phyloP scores from a whole-genome alignment of 2,797 vertebrate genomes.

The Tiaroga cobitis region DNA sequence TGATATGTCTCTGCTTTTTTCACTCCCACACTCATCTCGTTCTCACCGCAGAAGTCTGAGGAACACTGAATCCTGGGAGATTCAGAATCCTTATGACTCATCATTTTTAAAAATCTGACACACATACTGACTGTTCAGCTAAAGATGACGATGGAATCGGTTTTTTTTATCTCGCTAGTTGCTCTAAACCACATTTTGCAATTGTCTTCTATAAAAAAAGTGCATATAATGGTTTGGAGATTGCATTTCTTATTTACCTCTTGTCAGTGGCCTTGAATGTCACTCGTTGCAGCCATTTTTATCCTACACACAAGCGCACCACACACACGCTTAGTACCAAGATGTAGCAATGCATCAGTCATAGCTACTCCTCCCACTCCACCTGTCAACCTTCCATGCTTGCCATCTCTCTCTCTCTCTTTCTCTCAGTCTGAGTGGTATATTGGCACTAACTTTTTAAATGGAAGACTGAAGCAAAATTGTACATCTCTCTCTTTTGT shows the following conservation, averaged over 20 bases:
- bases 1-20: not conserved
- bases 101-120: constrained; percentile 26
- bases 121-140: constrained; percentile 4
- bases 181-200: not conserved
- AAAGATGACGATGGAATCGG: not conserved
- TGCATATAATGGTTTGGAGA: not conserved
- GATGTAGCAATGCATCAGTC: constrained; percentile 41
- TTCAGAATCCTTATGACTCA: constrained; percentile 36
- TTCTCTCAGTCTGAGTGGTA: not conserved
- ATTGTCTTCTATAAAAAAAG: not conserved
- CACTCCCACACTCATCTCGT: constrained; percentile 17
- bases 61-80: constrained; percentile 17
- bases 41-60: not conserved
- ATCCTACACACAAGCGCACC: constrained; percentile 44
- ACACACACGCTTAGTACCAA: constrained; percentile 18
- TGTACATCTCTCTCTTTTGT: not conserved
- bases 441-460: constrained; percentile 2
- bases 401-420: constrained; percentile 16
- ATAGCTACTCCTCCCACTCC: constrained; percentile 42
- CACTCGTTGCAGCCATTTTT: constrained; percentile 34
- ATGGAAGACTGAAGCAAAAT: not conserved
- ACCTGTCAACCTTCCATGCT: constrained; percentile 26
- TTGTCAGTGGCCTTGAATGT: constrained; percentile 19
- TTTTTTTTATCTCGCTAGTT: not conserved
- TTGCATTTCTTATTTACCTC: not conserved